phyloP scores from a whole-genome alignment of 92 coral and sea anemone genomes.

The Porites rus region DNA sequence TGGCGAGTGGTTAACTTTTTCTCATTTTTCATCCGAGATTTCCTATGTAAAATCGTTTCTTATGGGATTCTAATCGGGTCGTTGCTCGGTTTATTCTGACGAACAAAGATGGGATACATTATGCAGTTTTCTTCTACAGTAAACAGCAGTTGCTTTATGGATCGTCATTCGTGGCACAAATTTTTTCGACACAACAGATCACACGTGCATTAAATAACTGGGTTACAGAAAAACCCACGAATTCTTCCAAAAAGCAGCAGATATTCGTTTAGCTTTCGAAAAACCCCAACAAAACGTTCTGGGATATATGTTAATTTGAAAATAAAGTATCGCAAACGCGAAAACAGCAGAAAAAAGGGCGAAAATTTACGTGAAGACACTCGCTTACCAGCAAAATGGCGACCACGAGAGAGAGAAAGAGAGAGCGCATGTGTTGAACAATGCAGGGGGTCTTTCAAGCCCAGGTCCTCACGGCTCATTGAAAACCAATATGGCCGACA shows the following conservation, averaged over 20 bases:
- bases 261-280: neutral
- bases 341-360: neutral
- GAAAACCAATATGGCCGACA: conserved; percentile 71
- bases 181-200: too few species aligned
- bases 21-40: too few species aligned
- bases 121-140: too few species aligned
- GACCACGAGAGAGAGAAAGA: conserved; percentile 94
- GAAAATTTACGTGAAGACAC: neutral
- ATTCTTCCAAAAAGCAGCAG: neutral
- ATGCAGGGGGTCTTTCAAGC: conserved; percentile 79
- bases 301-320: too few species aligned
- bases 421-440: conserved; percentile 81
- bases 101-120: too few species aligned
- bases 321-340: neutral
- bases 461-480: conserved; percentile 36
- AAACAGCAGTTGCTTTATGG: too few species aligned
- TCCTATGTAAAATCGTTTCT: too few species aligned
- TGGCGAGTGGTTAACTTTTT: too few species aligned
- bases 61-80: too few species aligned
- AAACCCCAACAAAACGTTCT: neutral
- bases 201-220: too few species aligned
- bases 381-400: conserved; percentile 43
- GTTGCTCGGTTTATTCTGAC: too few species aligned
- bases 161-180: too few species aligned
- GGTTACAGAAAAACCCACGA: neutral